Conservation (phyloP, 2,888 invertebrate genomes). For the Tenthredo amoena region DNA sequence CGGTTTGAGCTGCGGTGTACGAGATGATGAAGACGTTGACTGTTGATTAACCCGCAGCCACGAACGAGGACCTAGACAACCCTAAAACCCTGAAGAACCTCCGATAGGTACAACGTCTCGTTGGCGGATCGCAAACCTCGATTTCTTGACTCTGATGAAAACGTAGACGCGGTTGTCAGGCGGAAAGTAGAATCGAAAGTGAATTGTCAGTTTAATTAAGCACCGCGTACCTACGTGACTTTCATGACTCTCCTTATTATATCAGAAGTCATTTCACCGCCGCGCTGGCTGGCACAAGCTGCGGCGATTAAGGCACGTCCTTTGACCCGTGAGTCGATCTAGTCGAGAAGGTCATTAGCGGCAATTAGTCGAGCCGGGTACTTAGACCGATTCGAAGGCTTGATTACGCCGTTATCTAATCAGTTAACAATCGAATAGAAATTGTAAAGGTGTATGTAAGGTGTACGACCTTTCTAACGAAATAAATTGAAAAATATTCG, state of each 20-base stretch:
- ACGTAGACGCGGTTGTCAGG: background rate
- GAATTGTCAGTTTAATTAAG: background rate
- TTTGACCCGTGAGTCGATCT: constrained; percentile 25
- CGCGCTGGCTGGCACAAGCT: background rate
- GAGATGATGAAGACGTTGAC: background rate
- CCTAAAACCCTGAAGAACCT: background rate
- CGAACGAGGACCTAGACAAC: constrained; percentile 1
- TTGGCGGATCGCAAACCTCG: background rate
- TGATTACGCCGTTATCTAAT: background rate
- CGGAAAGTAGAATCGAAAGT: constrained; percentile 17
- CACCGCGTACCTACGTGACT: background rate
- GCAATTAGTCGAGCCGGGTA: background rate
- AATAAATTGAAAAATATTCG: background rate
- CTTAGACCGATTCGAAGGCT: background rate
- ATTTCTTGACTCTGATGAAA: background rate
- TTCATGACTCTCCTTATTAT: constrained; percentile 9
- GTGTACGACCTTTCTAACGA: background rate
- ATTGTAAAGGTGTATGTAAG: background rate
- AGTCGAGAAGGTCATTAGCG: constrained; percentile 23
- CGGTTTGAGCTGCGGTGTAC: background rate
- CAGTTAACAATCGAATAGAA: background rate
- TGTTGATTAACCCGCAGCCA: background rate
- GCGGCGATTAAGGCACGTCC: background rate
- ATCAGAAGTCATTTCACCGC: constrained; percentile 2
- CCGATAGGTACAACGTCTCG: too few species aligned